Base-by-base conservation (phyloP, 2,113 vertebrate species). In the Eulemur macaco region DNA sequence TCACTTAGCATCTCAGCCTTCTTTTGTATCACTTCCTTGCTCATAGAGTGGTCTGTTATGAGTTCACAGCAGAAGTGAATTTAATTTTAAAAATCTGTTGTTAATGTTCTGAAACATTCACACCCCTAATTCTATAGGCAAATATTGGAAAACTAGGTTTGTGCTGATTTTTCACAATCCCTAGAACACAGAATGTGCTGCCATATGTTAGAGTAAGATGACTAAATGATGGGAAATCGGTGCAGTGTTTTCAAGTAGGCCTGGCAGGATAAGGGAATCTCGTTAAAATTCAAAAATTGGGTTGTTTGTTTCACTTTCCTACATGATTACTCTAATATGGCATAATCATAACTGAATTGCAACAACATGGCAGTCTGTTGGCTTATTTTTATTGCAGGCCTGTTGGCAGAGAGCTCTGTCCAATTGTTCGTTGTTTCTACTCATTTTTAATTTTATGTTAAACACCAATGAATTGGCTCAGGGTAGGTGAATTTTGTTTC, bases 251-350 rank as follows among this genome's bases (percentile, higher is more conserved):
- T 92, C 56, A 63, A 60, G 64, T 12, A 66, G 87, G 29, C 54
- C 85, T 91, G 84, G 80, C 73, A 87, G 68, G 50, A 89, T 86
- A 47, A 83, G 77, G 29, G 58, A 58, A 69, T 84, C 92, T 95
- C 76, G 78, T 90, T 86, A 93, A 83, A 87, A 96, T 96, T 86
- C 92, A 91, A 85, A 90, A 82, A 86, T 37, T 60, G 80, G 47
- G 27, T 90, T 87, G 73, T 93, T 87, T 83, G 83, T 95, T 97
- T 95, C 81, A 69, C 83, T 77, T 89, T 92, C 31, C 64, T 83
- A 8, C 10, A 6, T 84, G 84, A 96, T 93, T 63, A 56, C 60
- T 60, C 87, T 93, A 87, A 94, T 78, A 31, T 0, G 42, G 74
- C 18, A 34, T 56, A 89, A 88, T 96, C 76, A 17, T 50, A 68